Base-by-base conservation (phyloP, 2,888 invertebrate species). In the Trachelus troglodyta region DNA sequence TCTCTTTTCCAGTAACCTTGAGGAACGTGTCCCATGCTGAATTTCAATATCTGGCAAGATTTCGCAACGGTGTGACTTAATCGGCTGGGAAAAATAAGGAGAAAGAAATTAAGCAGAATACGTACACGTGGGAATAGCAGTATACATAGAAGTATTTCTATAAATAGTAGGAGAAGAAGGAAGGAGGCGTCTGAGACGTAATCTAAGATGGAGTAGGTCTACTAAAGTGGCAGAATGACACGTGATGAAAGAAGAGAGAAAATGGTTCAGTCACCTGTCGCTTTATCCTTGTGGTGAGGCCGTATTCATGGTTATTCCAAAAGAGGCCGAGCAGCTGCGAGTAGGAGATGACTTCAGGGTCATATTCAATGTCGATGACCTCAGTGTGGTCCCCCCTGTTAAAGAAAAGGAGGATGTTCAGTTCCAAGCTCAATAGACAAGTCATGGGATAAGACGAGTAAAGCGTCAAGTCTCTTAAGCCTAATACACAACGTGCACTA, bases 241-340 rank as follows among this genome's bases (percentile, higher is more conserved):
- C 56, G 56, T 23, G 23, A 56, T 23, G 23, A 23, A 56, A 56
- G 23, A 56, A 56, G 56, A 23, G 9, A 56, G 56, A 23, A 56
- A 56, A 56, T 23, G 9, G 56, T 12, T 69, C 71, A 82, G 80
- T 86, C 91, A 96, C 96, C 94, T 97, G 97, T 91, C 95, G 94
- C 90, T 97, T 97, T 79, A 96, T 95, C 85, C 94, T 95, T 0
- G 94, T 95, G 6, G 96, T 96, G 0, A 96, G 92, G 75, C 96
- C 96, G 81, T 98, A 97, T 91, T 98, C 97, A 91, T 99, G 98
- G 90, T 97, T 96, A 77, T 95, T 95, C 98, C 98, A 99, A 93
- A 98, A 99, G 85, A 97, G 92, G 77, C 95, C 93, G 76, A 99
- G 92, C 34, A 99, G 92, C 31, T 97, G 94, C 77, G 94, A 93